A percentile compares a stretch with the other conserved stretches of the same genome.
These are phyloP conservation scores for Thelohanellus kitauei DNA, from an alignment of 30 jellyfish, hydroid and myxozoan genomes.

Conservation along the genomic window DNA sequence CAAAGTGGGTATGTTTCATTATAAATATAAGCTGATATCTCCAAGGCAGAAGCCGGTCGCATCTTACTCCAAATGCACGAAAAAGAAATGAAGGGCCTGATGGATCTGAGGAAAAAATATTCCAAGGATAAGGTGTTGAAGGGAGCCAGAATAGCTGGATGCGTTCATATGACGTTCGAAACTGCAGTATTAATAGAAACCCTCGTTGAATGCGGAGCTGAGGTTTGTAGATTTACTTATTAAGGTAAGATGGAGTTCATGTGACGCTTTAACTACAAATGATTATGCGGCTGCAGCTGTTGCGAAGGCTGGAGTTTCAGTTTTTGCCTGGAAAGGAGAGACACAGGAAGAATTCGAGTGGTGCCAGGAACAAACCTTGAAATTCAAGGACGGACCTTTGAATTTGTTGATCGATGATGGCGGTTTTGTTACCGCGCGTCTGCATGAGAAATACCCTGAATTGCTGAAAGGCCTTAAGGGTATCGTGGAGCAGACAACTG, in stretches of 20 bases:
- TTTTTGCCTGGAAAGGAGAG: constrained; percentile 3
- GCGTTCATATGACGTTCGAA: no score
- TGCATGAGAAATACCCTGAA: neutral
- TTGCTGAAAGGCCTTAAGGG: neutral
- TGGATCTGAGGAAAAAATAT: constrained; percentile 32
- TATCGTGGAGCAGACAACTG: neutral
- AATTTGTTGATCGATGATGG: constrained; percentile 1
- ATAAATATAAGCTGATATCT: constrained; percentile 68
- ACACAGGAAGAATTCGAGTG: neutral
- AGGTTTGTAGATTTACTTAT: no score
- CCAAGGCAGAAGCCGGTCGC: constrained; percentile 43
- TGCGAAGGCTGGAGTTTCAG: neutral
- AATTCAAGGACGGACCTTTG: neutral
- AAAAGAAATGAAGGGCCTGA: constrained; percentile 67
- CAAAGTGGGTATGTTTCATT: no score
- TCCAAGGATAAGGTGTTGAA: constrained; percentile 36
- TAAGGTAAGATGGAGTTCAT: neutral
- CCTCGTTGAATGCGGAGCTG: constrained; percentile 62
- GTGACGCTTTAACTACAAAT: neutral
- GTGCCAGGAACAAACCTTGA: neutral
- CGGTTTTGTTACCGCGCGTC: neutral
- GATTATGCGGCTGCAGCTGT: constrained; percentile 1
- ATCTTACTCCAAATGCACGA: constrained; percentile 24
- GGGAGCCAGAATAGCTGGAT: no score
- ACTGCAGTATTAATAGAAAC: no score